phyloP scores from a whole-genome alignment of 1,140 invertebrate genomes.

The Papilio machaon region DNA sequence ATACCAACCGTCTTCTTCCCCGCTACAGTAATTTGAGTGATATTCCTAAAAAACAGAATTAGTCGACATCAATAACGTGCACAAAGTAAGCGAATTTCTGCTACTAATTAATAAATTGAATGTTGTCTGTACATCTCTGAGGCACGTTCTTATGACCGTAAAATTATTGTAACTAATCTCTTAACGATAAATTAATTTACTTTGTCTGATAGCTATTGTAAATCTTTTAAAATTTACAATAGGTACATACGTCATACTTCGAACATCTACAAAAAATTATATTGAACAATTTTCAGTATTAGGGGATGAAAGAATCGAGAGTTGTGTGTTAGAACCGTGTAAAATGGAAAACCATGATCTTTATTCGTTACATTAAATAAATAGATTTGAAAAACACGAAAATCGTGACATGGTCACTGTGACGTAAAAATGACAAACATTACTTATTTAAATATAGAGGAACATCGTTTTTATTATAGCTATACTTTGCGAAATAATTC shows the following conservation, averaged over 20 bases:
- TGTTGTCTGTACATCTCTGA: neutral
- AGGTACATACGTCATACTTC: neutral
- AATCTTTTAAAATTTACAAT: neutral
- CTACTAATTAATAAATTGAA: neutral
- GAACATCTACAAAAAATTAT: neutral
- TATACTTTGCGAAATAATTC: neutral
- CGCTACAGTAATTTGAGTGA: neutral
- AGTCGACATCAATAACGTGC: neutral
- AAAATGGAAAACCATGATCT: conserved; percentile 18
- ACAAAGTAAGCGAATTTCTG: conserved; percentile 5
- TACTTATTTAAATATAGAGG: neutral
- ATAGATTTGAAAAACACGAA: conserved; percentile 21
- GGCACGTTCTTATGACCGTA: neutral
- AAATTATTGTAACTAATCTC: conserved; percentile 4
- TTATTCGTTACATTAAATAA: neutral
- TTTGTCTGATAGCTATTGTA: neutral
- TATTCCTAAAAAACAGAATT: neutral
- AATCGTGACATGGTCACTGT: neutral
- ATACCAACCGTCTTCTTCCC: too few species aligned
- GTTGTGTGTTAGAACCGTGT: neutral
- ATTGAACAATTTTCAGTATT: neutral
- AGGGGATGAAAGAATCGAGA: neutral
- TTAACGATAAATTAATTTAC: neutral
- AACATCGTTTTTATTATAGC: neutral
- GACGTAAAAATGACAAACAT: neutral